phyloP scores from a whole-genome alignment of 2,888 invertebrate species.

The Lathronympha strigana region DNA sequence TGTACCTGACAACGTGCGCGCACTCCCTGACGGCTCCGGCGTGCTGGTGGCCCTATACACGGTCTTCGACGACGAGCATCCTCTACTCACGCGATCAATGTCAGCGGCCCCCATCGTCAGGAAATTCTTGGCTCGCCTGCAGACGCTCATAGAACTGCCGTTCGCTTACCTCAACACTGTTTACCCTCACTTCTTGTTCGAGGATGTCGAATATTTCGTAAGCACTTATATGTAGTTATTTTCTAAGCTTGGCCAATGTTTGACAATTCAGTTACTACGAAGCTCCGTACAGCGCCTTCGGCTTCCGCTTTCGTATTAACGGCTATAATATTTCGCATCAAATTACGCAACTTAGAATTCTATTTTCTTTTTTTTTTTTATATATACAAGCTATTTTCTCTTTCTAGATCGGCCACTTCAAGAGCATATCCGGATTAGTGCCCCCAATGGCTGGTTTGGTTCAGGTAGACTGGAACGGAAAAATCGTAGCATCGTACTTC shows the following conservation, averaged over 20 bases:
- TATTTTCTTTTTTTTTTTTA: neutral
- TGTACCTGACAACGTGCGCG: constrained; percentile 86
- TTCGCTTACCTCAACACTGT: constrained; percentile 86
- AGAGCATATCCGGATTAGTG: constrained; percentile 63
- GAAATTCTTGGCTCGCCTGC: constrained; percentile 85
- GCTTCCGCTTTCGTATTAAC: too few species aligned
- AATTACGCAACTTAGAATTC: too few species aligned
- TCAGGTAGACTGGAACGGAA: constrained; percentile 88
- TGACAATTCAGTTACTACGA: neutral
- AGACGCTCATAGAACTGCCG: constrained; percentile 85
- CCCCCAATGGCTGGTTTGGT: constrained; percentile 84
- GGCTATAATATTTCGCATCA: too few species aligned
- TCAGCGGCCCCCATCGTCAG: constrained; percentile 86
- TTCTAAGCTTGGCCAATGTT: neutral
- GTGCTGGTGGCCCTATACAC: constrained; percentile 86
- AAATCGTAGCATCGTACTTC: constrained; percentile 88
- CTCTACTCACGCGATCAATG: constrained; percentile 81
- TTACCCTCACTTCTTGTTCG: constrained; percentile 87
- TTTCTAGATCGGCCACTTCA: constrained; percentile 87
- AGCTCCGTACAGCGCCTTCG: too few species aligned
- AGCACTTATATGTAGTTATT: constrained; percentile 53
- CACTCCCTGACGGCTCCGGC: constrained; percentile 86
- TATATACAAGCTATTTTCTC: neutral
- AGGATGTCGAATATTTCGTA: constrained; percentile 85
- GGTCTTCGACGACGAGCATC: constrained; percentile 83